These are phyloP conservation scores for Cyphomyrus discorhynchus DNA, from an alignment of 2,113 vertebrate species.

Conservation along the genomic window DNA sequence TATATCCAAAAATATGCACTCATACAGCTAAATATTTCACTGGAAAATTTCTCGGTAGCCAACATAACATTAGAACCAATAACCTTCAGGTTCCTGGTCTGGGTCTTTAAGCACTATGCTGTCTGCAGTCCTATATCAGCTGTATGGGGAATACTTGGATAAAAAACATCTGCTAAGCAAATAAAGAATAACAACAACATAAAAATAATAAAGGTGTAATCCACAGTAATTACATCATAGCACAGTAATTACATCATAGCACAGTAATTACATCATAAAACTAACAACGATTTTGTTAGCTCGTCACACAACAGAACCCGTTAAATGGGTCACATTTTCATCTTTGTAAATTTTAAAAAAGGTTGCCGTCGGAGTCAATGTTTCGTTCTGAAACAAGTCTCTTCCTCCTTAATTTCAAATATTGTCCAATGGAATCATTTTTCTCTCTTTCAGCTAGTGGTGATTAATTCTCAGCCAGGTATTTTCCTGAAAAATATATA, in stretches of 20 bases:
- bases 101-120: not conserved
- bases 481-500: slow-evolving; percentile 78
- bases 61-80: not conserved
- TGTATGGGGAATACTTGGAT: not conserved
- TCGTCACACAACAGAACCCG: slow-evolving; percentile 66
- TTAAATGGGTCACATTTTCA: slow-evolving; percentile 55
- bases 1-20: not conserved
- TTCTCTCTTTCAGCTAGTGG: slow-evolving; percentile 25
- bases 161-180: not conserved
- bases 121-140: not conserved
- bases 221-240: slow-evolving; percentile 74
- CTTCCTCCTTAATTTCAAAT: slow-evolving; percentile 41
- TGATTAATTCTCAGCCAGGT: slow-evolving; percentile 89
- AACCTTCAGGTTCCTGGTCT: not conserved
- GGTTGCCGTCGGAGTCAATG: slow-evolving; percentile 8
- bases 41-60: not conserved
- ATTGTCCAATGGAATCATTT: slow-evolving; percentile 36
- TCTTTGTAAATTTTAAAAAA: slow-evolving; percentile 17
- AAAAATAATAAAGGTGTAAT: slow-evolving; percentile 71
- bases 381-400: slow-evolving; percentile 20
- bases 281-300: slow-evolving; percentile 77
- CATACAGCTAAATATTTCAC: slow-evolving; percentile 1
- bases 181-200: not conserved
- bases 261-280: slow-evolving; percentile 38
- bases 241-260: slow-evolving; percentile 59